Base-by-base conservation (phyloP, 2,888 invertebrate species). In the Trichogramma evanescens region DNA sequence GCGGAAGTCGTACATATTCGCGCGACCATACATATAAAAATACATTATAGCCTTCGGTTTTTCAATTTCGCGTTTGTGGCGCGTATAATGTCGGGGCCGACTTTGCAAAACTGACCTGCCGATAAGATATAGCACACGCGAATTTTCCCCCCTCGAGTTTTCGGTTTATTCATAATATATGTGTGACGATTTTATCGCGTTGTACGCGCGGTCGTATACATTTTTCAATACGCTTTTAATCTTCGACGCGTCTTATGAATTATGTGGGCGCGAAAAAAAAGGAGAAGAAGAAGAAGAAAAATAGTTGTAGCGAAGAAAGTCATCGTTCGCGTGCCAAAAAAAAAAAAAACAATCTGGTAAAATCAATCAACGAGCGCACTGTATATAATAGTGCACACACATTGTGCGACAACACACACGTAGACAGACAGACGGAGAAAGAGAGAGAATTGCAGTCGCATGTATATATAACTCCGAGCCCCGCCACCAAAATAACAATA, bases 151-250 rank as follows among this genome's bases (percentile, higher is more conserved):
- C 49, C 9, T 40, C 67, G 70, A 74, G 75, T 58, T 75, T 74
- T 74, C 73, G 74, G 74, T 26, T 26, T 76, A 75, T 68, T 63
- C 73, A 71, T 73, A 75, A 74, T 77, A 76, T 74, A 74, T 71
- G 76, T 77, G 75, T 72, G 76, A 73, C 71, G 77, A 77, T 77
- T 71, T 66, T 77, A 77, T 77, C 77, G 67, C 66, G 66, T 69
- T 66, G 71, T 71, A 69, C 70, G 67, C 52, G 52, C 42, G 56
- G 51, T 49, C 67, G 71, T 71, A 26, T 26, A 26, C 26, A 26
- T 26, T 26, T 26, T 26, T 26, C 26, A 26, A 26, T 26, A 26
- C 26, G 3, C 26, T 26, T 26, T 26, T 26, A 26, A 26, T 26
- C 26, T 26, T 26, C 26, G 26, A 26, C 26, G 26, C 26, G 26